Percentiles rank a stretch among this genome's conserved stretches.
These are phyloP conservation scores for Lophotis ruficrista DNA, from an alignment of 2,113 vertebrate genomes.

Conservation along the genomic window DNA sequence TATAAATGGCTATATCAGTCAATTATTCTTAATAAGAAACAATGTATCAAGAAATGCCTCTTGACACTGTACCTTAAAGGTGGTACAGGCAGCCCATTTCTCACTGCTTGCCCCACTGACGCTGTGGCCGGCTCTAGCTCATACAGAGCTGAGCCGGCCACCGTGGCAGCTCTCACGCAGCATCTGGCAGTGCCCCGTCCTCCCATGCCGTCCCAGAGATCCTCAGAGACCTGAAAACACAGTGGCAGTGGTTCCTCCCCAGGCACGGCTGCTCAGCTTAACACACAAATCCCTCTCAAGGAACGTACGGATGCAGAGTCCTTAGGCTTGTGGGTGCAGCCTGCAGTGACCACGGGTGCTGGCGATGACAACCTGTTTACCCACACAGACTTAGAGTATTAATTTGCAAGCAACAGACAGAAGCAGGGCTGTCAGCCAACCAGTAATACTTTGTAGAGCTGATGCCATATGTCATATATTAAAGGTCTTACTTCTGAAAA, in stretches of 20 bases:
- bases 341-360: not conserved
- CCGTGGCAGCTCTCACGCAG: not conserved
- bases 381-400: not conserved
- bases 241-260: not conserved
- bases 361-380: not conserved
- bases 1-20: not conserved
- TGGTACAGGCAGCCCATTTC: not conserved
- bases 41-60: not conserved
- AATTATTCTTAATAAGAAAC: not conserved
- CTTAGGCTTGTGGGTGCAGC: not conserved
- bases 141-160: fast-evolving
- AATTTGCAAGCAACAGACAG: not conserved
- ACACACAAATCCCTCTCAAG: not conserved
- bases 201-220: not conserved
- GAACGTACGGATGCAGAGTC: not conserved
- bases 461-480: not conserved
- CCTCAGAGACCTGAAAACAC: not conserved
- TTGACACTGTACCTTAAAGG: not conserved
- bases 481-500: conserved; percentile 22
- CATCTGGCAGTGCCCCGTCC: fast-evolving
- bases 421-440: not conserved
- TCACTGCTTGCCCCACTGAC: not conserved
- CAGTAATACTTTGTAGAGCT: not conserved
- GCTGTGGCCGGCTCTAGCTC: not conserved
- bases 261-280: not conserved